A percentile compares a stretch with the other conserved stretches of the same genome.
phyloP scores from a whole-genome alignment of 2,113 vertebrate genomes.

The Hippocampus comes region DNA sequence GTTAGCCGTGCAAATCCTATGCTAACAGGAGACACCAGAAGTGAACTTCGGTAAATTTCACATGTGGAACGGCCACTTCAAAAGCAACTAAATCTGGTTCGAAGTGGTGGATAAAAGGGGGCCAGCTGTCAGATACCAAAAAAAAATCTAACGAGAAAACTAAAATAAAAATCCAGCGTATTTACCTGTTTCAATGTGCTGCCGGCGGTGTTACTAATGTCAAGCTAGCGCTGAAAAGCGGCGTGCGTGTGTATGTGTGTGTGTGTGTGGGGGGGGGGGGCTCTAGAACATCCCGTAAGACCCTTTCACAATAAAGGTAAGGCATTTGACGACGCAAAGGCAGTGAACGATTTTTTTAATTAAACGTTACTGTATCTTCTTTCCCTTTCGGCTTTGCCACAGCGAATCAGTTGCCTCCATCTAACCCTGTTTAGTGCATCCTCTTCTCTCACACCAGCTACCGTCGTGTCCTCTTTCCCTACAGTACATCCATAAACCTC shows the following conservation, averaged over 20 bases:
- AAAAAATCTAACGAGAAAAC: no score
- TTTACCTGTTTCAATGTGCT: slow-evolving; percentile 48
- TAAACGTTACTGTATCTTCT: no score
- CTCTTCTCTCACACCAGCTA: no score
- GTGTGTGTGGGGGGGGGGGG: no score
- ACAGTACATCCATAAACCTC: no score
- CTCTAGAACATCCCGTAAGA: slow-evolving; percentile 7
- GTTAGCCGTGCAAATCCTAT: slow-evolving; percentile 34
- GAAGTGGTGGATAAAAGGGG: neutral
- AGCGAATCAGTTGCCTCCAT: no score
- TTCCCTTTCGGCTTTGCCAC: no score
- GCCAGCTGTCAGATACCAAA: neutral
- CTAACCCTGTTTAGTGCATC: no score
- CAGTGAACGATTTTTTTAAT: no score
- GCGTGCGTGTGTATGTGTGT: no score
- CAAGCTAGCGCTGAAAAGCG: neutral
- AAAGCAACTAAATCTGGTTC: neutral
- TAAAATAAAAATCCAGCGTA: neutral
- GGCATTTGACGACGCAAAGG: no score
- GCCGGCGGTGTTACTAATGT: neutral
- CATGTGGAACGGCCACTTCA: neutral
- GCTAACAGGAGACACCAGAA: slow-evolving; percentile 33
- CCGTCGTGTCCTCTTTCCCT: no score
- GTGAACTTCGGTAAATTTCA: slow-evolving; percentile 32
- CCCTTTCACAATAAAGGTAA: slow-evolving; percentile 31